Evolutionary conservation across 64 coral and sea anemone genomes (phyloP).

Genomic region (Trachythela sp.): DNA sequence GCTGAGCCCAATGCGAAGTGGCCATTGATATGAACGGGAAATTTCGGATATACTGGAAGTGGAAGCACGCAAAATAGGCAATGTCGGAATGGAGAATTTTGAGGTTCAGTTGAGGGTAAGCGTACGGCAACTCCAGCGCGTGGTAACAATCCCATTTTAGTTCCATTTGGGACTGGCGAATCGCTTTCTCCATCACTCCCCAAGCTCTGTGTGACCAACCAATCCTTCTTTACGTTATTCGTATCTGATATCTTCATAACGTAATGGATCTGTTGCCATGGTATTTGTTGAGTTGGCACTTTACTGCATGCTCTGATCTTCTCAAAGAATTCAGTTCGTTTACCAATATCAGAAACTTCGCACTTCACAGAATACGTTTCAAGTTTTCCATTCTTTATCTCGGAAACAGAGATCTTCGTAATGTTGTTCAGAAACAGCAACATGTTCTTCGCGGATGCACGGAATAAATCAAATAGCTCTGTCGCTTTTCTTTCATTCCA

Average conservation of each 20-base stretch:
- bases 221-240: not conserved
- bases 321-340: not conserved
- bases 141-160: conserved; percentile 61
- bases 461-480: conserved; percentile 25
- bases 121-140: conserved; percentile 67
- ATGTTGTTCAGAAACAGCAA: conserved; percentile 79
- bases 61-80: conserved; percentile 88
- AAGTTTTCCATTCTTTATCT: conserved; percentile 56
- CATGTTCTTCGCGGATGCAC: conserved; percentile 55
- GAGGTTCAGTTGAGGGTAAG: not conserved
- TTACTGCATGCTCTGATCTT: not conserved
- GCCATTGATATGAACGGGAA: conserved; percentile 83
- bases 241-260: not conserved
- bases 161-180: not conserved
- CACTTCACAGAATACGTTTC: not conserved
- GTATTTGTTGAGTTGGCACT: not conserved
- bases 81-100: not conserved
- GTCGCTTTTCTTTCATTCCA: not conserved
- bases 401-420: conserved; percentile 71
- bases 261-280: not conserved
- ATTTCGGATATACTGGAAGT: conserved; percentile 48
- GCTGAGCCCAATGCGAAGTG: conserved; percentile 83
- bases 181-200: not conserved
- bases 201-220: not conserved
- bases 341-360: not conserved